Evolutionary conservation across 2,888 invertebrate species (phyloP).

Genomic region (Synanthedon tipuliformis): DNA sequence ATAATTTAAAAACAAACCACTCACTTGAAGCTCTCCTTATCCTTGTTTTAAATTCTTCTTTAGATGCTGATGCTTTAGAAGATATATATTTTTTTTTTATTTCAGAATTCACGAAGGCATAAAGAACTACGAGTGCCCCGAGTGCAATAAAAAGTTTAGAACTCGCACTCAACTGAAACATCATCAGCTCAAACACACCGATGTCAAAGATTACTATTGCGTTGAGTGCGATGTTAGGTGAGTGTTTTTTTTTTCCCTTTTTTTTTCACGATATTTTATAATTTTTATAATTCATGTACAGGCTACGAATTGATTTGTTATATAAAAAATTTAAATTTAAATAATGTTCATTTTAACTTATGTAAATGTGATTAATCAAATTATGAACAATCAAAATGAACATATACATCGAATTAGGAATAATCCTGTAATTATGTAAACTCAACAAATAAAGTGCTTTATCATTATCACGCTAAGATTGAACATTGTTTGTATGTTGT

Average conservation of each 20-base stretch:
- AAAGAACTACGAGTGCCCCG: conserved; percentile 46
- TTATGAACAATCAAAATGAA: too few species aligned
- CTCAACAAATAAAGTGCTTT: too few species aligned
- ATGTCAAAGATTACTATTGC: conserved; percentile 45
- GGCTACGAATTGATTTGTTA: too few species aligned
- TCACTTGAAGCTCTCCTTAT: conserved; percentile 36
- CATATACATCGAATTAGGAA: too few species aligned
- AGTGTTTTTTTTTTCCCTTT: neutral
- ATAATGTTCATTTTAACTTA: too few species aligned
- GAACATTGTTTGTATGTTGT: too few species aligned
- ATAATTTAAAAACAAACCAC: conserved; percentile 7
- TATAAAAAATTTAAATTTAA: too few species aligned
- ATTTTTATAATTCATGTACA: too few species aligned
- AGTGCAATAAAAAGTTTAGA: conserved; percentile 41
- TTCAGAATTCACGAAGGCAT: conserved; percentile 51
- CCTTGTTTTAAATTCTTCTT: conserved; percentile 38
- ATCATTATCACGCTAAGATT: too few species aligned
- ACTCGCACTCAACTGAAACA: conserved; percentile 50
- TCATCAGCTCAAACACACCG: conserved; percentile 45
- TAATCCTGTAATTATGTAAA: too few species aligned
- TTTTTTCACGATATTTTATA: too few species aligned
- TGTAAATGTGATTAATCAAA: too few species aligned
- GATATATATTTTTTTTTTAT: neutral
- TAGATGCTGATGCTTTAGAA: conserved; percentile 41
- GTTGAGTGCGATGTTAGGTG: conserved; percentile 45